A percentile compares a stretch with the other conserved stretches of the same genome.
These are phyloP conservation scores for Eupithecia dodoneata DNA, from an alignment of 2,888 invertebrate species.

Conservation along the genomic window DNA sequence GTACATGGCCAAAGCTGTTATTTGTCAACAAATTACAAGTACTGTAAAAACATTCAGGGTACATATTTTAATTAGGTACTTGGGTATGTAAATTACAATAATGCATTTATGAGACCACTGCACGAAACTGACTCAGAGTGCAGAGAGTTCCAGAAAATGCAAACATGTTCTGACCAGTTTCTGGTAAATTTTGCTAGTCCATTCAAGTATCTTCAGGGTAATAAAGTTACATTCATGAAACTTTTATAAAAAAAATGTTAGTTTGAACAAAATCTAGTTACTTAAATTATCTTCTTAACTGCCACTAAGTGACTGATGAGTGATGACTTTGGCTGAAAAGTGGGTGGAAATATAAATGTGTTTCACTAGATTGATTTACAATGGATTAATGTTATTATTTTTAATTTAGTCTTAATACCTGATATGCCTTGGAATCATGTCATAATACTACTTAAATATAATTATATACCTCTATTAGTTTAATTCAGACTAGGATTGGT, in stretches of 20 bases:
- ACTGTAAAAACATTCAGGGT: background rate
- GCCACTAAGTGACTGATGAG: background rate
- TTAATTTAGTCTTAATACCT: background rate
- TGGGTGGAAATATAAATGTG: conserved; percentile 10
- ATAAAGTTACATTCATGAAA: background rate
- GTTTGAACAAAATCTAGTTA: background rate
- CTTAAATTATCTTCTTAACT: background rate
- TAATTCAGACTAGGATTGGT: too few relatives aligned
- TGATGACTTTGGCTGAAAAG: conserved; percentile 41
- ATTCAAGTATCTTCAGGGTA: background rate
- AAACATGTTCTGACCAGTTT: conserved; percentile 19
- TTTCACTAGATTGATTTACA: conserved; percentile 4
- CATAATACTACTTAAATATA: background rate
- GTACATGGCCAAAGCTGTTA: conserved; percentile 26
- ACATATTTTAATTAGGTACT: background rate
- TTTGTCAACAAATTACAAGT: conserved; percentile 6
- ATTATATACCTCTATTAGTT: too few relatives aligned
- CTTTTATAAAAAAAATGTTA: background rate
- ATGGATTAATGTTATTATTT: background rate
- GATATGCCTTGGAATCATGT: background rate
- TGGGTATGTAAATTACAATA: background rate
- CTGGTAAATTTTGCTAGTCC: background rate
- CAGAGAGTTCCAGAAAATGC: background rate
- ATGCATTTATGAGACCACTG: background rate
- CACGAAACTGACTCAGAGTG: background rate